These are phyloP conservation scores for Paraplagusia blochii DNA, from an alignment of 2,113 vertebrate species.

Conservation along the genomic window DNA sequence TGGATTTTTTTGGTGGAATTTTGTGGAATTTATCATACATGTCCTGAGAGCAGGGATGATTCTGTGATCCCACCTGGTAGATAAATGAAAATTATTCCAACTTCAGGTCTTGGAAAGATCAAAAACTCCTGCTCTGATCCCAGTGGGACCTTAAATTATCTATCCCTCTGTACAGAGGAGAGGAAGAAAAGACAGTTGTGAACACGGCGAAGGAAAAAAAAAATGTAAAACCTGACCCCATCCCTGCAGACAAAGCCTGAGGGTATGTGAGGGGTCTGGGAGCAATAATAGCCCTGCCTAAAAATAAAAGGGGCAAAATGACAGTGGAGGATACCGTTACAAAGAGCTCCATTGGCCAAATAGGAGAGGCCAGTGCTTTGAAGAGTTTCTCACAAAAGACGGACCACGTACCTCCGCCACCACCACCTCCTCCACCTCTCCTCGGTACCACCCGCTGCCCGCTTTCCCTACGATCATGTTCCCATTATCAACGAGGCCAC, in stretches of 20 bases:
- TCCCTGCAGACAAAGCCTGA: constrained; percentile 57
- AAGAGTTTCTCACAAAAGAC: constrained; percentile 63
- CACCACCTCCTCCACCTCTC: not conserved
- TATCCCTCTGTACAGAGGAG: constrained; percentile 10
- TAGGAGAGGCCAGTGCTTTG: constrained; percentile 59
- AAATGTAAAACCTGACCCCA: constrained; percentile 56
- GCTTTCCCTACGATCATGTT: constrained; percentile 45
- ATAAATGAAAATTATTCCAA: too few relatives aligned
- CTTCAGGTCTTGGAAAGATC: not conserved
- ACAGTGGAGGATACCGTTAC: constrained; percentile 68
- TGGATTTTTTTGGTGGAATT: too few relatives aligned
- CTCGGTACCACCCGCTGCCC: constrained; percentile 10
- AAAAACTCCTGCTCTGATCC: not conserved
- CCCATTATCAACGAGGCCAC: constrained; percentile 49
- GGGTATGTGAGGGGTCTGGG: constrained; percentile 55
- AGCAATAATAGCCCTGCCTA: constrained; percentile 59
- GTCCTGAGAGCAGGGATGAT: too few relatives aligned
- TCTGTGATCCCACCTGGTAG: too few relatives aligned
- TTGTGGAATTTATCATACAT: too few relatives aligned
- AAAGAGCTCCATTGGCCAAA: constrained; percentile 64
- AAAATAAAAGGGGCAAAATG: constrained; percentile 75
- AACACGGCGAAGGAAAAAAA: constrained; percentile 22
- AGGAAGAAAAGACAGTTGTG: constrained; percentile 4
- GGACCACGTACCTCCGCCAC: constrained; percentile 24
- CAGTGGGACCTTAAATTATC: constrained; percentile 33